phyloP scores from a whole-genome alignment of 2,113 vertebrate genomes.

The Ptychochromis oligacanthus region DNA sequence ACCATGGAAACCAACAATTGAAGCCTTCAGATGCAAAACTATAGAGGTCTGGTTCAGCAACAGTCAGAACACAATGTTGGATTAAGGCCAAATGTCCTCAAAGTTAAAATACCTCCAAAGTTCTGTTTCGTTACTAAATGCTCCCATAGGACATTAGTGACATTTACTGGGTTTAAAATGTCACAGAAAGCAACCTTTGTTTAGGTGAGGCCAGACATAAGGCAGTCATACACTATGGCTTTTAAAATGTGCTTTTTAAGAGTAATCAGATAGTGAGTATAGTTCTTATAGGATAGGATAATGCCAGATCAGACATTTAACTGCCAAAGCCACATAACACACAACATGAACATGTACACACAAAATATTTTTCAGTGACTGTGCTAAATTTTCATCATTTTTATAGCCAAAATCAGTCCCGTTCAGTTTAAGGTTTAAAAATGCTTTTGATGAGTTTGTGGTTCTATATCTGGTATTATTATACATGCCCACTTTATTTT shows the following conservation, averaged over 20 bases:
- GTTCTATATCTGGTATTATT: too few relatives aligned
- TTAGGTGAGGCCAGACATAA: neutral
- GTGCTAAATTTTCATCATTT: too few relatives aligned
- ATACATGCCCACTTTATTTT: too few relatives aligned
- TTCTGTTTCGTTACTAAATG: neutral
- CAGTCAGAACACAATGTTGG: neutral
- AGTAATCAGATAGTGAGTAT: neutral
- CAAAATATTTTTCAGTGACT: too few relatives aligned
- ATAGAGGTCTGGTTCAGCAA: slow-evolving; percentile 1
- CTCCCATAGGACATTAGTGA: neutral
- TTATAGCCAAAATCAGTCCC: too few relatives aligned
- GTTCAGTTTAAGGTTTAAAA: too few relatives aligned
- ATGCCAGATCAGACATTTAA: too few relatives aligned
- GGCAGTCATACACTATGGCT: neutral
- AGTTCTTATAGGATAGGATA: too few relatives aligned
- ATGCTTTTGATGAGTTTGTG: too few relatives aligned
- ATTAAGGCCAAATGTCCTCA: neutral
- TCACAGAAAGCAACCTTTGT: neutral
- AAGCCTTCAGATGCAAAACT: slow-evolving; percentile 26
- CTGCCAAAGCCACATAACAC: too few relatives aligned
- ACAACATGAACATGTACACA: too few relatives aligned
- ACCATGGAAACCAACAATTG: slow-evolving; percentile 33
- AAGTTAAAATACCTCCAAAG: slow-evolving; percentile 23
- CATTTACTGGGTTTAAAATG: neutral
- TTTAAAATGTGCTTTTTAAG: neutral